Evolutionary conservation across 1,140 invertebrate genomes (phyloP).

Genomic region (Bradysia coprophila): DNA sequence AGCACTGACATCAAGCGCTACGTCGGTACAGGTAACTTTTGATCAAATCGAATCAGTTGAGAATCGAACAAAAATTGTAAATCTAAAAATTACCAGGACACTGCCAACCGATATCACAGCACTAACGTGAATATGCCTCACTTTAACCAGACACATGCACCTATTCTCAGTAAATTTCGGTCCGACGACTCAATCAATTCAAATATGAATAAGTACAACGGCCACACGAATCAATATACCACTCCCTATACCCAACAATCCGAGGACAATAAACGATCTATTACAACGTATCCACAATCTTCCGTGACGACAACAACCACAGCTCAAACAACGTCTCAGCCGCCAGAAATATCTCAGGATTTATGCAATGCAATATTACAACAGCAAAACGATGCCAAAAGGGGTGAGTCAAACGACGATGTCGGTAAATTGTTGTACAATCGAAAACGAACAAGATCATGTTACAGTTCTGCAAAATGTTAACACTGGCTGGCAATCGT

Average conservation of each 20-base stretch:
- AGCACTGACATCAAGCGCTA: background rate
- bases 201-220: background rate
- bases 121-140: constrained; percentile 12
- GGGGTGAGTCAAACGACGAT: constrained; percentile 4
- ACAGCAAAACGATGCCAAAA: constrained; percentile 16
- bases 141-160: constrained; percentile 13
- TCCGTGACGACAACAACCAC: constrained; percentile 11
- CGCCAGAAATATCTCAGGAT: constrained; percentile 21
- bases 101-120: constrained; percentile 3
- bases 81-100: no score
- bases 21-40: background rate
- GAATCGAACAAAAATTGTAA: no score
- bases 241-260: constrained; percentile 13
- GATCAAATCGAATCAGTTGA: no score
- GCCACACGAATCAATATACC: constrained; percentile 7
- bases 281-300: constrained; percentile 8
- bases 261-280: background rate
- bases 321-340: constrained; percentile 15
- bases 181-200: constrained; percentile 5
- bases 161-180: constrained; percentile 6
- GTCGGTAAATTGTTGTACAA: background rate
- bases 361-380: constrained; percentile 22
- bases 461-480: constrained; percentile 20
- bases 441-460: no score
- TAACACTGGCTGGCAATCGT: constrained; percentile 43